These are phyloP conservation scores for Acomys russatus DNA, from an alignment of 2,797 vertebrate species.

Conservation along the genomic window DNA sequence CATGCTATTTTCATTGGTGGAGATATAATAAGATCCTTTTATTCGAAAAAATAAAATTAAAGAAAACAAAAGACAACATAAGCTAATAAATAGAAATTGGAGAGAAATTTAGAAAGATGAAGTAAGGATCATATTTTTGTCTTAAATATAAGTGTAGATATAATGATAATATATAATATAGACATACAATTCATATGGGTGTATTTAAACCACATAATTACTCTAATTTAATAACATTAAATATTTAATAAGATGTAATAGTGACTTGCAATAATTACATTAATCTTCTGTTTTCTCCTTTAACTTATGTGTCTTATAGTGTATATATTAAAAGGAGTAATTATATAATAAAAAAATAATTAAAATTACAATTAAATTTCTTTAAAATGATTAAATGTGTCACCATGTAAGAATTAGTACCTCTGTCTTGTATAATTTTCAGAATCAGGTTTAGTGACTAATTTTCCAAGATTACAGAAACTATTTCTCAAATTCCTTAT, in stretches of 20 bases:
- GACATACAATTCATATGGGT: neutral
- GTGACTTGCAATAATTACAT: neutral
- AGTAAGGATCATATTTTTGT: neutral
- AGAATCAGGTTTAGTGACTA: neutral
- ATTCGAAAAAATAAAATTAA: neutral
- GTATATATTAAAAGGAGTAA: neutral
- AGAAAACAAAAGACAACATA: neutral
- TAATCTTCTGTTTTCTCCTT: neutral
- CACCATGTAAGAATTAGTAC: neutral
- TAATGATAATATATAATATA: neutral
- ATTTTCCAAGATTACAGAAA: neutral
- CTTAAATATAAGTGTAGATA: fast-evolving
- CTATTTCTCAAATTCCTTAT: neutral
- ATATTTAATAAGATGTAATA: neutral
- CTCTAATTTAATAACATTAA: neutral
- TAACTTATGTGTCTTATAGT: neutral
- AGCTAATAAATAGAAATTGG: neutral
- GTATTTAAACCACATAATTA: neutral
- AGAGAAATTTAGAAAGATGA: neutral
- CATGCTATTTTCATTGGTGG: neutral
- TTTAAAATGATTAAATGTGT: neutral
- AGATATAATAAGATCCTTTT: neutral
- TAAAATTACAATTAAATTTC: neutral
- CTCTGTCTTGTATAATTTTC: neutral
- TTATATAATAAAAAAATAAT: neutral